Base-by-base conservation (phyloP, 2,797 vertebrate species). In the Crenuchus spilurus region DNA sequence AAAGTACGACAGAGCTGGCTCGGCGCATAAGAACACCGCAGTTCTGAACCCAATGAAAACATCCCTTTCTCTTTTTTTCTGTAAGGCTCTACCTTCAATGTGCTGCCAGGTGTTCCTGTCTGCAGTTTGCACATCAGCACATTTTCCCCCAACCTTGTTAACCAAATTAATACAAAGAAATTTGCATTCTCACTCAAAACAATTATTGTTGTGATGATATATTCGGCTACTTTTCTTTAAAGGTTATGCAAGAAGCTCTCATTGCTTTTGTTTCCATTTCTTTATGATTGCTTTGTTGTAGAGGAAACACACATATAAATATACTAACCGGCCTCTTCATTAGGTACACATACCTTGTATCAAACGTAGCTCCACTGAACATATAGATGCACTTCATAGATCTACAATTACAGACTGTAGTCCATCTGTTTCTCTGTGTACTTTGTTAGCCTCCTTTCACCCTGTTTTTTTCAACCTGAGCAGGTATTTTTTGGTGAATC, bases 211-310 rank as follows among this genome's bases (percentile, higher is more conserved):
- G 72, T 80, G 81, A 84, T 85, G 73, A 72, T 79, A 75, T 64
- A 82, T 86, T 77, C 76, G 80, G 74, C 83, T 77, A 55, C 16
- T 55, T 86, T 86, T 82, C 46, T 79, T 80, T 82, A 77, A 79
- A 66, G 49, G 68, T 87, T 85, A 87, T 75, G 81, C 84, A 86
- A 88, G 41, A 60, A 24, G 26, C 35, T 60, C 62, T 42, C 28
- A 31, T 44, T 74, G 39, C 35, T 37, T 33, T 39, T 24, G 9
- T 48, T 62, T 26, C 18, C 37, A 6, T 58, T 63, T 64, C 51
- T 54, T 77, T 52, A 48, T 48, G 22, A 63, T 26, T 49, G 33
- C 39, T 7, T 41, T 30, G 31, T 44, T 44, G 6, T 1, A 30
- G 24, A 14, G 24, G 44, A 6, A 33, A 55, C 13, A 8, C 4